These are phyloP conservation scores for Coracopsis vasa DNA, from an alignment of 2,113 vertebrate species.

Conservation along the genomic window DNA sequence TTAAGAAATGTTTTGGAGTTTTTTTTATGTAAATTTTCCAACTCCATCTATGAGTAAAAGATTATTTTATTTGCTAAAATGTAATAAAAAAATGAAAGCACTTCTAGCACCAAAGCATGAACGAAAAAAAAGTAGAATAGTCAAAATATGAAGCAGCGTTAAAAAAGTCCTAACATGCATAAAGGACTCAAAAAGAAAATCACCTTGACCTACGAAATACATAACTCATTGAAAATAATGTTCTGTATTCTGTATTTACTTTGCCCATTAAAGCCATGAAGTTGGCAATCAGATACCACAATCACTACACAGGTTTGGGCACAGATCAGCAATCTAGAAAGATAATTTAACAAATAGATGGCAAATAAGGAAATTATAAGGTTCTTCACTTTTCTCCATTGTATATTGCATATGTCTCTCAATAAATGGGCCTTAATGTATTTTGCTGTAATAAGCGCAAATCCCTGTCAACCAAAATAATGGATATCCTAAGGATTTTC, in stretches of 20 bases:
- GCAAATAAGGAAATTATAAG: background rate
- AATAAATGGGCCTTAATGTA: background rate
- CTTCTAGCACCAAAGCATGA: background rate
- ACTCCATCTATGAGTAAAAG: background rate
- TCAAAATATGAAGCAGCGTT: background rate
- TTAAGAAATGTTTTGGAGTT: background rate
- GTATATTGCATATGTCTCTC: background rate
- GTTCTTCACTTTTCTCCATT: background rate
- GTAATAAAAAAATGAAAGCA: background rate
- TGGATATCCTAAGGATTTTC: background rate
- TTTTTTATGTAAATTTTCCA: background rate
- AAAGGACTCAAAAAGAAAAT: background rate
- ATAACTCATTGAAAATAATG: background rate
- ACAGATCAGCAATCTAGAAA: background rate
- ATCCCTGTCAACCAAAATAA: background rate
- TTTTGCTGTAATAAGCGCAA: background rate
- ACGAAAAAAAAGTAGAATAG: background rate
- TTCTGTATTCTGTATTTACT: background rate
- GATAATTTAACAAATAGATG: background rate
- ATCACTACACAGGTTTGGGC: background rate
- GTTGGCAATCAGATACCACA: background rate
- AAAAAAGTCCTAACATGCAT: background rate
- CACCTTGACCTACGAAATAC: background rate
- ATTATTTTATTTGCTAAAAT: background rate
- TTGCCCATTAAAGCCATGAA: background rate